Evolutionary conservation across 2,797 vertebrate genomes (phyloP).

Genomic region (Microctenopoma steveboyesi): DNA sequence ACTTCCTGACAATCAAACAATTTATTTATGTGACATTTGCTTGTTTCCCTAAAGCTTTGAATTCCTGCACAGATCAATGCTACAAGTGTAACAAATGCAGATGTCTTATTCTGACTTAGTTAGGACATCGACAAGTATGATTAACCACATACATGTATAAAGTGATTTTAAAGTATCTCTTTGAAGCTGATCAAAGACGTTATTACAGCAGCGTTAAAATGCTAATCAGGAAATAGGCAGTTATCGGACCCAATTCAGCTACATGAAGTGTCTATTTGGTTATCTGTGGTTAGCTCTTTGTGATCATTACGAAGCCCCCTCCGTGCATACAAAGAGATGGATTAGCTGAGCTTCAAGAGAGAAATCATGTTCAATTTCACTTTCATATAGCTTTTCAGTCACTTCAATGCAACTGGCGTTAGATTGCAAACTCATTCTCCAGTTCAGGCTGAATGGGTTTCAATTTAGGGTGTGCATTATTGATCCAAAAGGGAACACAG

Average conservation of each 20-base stretch:
- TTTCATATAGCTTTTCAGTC: conserved; percentile 56
- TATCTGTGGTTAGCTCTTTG: conserved; percentile 38
- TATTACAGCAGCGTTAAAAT: background rate
- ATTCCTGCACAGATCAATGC: background rate
- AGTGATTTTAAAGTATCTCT: background rate
- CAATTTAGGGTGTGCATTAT: conserved; percentile 75
- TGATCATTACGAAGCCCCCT: conserved; percentile 52
- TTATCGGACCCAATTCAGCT: background rate
- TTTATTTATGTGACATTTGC: background rate
- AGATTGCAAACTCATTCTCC: conserved; percentile 73
- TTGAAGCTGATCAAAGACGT: background rate
- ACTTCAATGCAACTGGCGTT: conserved; percentile 59
- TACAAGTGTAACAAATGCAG: background rate
- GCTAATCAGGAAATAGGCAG: conserved; percentile 5
- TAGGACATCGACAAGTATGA: conserved; percentile 15
- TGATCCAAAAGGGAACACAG: conserved; percentile 67
- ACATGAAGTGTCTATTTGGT: conserved; percentile 26
- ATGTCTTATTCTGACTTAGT: background rate
- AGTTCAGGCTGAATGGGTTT: conserved; percentile 78
- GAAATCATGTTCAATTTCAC: conserved; percentile 68
- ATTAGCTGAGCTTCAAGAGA: conserved; percentile 60
- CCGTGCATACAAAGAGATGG: conserved; percentile 53
- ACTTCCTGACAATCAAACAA: too few species aligned
- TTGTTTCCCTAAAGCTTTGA: background rate
- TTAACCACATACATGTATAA: background rate